Base-by-base conservation (phyloP, 2,113 vertebrate genomes). In the Campylomormyrus numenius region DNA sequence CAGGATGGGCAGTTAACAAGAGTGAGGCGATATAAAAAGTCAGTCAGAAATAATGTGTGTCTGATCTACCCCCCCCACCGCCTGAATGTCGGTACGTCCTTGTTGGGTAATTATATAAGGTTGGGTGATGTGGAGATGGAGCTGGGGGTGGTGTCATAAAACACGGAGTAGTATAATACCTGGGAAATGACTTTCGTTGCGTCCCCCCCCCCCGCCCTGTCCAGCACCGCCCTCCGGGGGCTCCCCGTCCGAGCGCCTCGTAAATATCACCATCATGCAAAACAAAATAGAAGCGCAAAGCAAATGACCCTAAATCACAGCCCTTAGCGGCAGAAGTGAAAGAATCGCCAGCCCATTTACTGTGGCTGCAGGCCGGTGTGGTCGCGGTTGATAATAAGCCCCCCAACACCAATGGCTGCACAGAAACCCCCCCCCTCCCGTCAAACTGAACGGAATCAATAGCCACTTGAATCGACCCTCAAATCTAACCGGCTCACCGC, bases 31-130 rank as follows among this genome's bases (percentile, higher is more conserved):
- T 90, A 88, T 91, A 92, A 92, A 89, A 90, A 86, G 88, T 19
- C 56, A 56, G 48, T 31, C 48, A 27, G 77, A 88, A 90, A 91
- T 91, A 85, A 91, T 89, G 89, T 90, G 62, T 50, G 89, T 92
- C 93, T 91, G 48, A 46, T 70, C 74, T 90, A 91, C 4, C 31
- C 89, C 92, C 92, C 89, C 89, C 91, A 42, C 88, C 35, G 90
- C 92, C 95, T 95, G 94, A 96, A 96, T 95, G 96, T 96, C 95
- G 80, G 90, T 93, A 92, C 94, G 95, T 93, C 96, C 96, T 96
- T 96, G 96, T 90, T 87, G 93, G 92, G 93, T 96, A 96, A 96
- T 96, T 96, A 96, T 95, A 95, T 96, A 95, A 94, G 92, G 94
- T 94, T 95, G 93, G 92, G 94, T 91, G 93, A 94, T 95, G 42